Evolutionary conservation across 2,888 invertebrate species (phyloP).

Genomic region (Cheilosia grossa): DNA sequence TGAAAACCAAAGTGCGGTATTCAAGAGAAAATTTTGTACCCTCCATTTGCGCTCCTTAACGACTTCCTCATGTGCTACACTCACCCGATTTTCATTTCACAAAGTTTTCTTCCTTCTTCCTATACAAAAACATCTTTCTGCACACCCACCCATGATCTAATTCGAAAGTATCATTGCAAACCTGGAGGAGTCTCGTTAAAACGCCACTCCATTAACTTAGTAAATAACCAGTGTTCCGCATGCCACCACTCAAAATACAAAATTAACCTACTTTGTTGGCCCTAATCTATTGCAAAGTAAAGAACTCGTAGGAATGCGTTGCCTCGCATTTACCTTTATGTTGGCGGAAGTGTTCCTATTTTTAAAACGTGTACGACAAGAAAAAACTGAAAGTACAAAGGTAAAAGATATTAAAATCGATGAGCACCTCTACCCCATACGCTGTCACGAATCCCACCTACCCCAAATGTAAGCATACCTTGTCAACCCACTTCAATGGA

Average conservation of each 20-base stretch:
- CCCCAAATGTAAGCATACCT: neutral
- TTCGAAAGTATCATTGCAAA: conserved; percentile 2
- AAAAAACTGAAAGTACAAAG: conserved; percentile 58
- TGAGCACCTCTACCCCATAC: neutral
- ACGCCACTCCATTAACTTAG: conserved; percentile 10
- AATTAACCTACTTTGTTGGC: conserved; percentile 45
- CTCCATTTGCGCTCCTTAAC: too few species aligned
- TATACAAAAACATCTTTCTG: neutral
- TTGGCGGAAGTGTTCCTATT: conserved; percentile 70
- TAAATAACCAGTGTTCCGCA: conserved; percentile 27
- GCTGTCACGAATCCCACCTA: neutral
- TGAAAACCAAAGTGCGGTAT: too few species aligned
- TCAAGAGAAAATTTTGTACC: too few species aligned
- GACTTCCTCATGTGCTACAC: too few species aligned
- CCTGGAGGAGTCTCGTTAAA: conserved; percentile 15
- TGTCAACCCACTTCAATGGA: conserved; percentile 37
- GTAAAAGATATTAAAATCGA: conserved; percentile 58
- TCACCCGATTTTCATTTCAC: too few species aligned
- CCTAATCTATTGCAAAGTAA: conserved; percentile 42
- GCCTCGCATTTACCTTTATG: conserved; percentile 10
- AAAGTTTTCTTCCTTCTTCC: neutral
- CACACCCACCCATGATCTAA: neutral
- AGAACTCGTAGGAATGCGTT: conserved; percentile 55
- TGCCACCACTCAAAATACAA: conserved; percentile 15
- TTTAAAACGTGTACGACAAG: conserved; percentile 44